Conservation (phyloP, 2,113 vertebrate genomes). For the Megaptera novaeangliae region DNA sequence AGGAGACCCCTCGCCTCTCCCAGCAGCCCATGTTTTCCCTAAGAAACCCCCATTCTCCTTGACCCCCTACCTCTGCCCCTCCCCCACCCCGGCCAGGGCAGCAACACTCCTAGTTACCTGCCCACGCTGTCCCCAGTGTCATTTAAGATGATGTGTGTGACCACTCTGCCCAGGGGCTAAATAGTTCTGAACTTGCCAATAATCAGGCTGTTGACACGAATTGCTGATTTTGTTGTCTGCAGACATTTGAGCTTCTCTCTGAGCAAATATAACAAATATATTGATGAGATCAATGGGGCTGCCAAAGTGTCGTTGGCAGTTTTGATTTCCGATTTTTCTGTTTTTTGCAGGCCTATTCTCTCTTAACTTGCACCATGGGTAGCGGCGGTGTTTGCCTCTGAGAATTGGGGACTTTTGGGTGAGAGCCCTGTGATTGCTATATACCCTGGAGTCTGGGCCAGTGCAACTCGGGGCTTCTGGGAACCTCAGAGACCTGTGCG, state of each 20-base stretch:
- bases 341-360: slow-evolving; percentile 22
- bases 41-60: background rate
- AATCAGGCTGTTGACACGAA: slow-evolving; percentile 41
- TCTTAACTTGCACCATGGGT: background rate
- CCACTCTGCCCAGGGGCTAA: slow-evolving; percentile 37
- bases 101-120: background rate
- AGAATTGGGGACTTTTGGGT: background rate
- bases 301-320: slow-evolving; percentile 48
- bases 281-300: slow-evolving; percentile 41
- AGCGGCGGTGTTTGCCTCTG: background rate
- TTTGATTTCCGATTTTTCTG: slow-evolving; percentile 50
- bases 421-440: background rate
- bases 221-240: slow-evolving; percentile 51
- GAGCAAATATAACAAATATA: slow-evolving; percentile 51
- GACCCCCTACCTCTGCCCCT: no score
- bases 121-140: slow-evolving; percentile 6
- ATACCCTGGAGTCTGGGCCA: background rate
- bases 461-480: background rate
- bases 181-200: slow-evolving; percentile 37
- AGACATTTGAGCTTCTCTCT: slow-evolving; percentile 30
- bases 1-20: background rate
- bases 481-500: background rate
- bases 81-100: background rate
- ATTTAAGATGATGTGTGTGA: slow-evolving; percentile 15
- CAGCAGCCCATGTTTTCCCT: background rate